phyloP scores from a whole-genome alignment of 2,888 invertebrate species.

The Mystacides longicornis region DNA sequence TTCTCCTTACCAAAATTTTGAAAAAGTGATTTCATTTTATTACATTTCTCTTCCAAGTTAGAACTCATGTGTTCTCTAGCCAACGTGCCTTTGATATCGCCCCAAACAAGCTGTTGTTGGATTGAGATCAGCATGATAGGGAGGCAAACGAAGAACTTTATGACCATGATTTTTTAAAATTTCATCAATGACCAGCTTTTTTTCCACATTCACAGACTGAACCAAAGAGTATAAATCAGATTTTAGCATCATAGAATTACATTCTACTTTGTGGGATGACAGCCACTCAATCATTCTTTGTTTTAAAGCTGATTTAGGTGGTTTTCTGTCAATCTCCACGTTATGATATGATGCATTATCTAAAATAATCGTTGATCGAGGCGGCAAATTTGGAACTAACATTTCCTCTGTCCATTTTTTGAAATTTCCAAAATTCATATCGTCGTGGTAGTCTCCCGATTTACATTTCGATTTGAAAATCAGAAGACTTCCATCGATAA shows the following conservation, averaged over 20 bases:
- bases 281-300: slow-evolving; percentile 3
- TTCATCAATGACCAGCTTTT: background rate
- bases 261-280: background rate
- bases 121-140: slow-evolving; percentile 4
- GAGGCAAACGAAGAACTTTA: slow-evolving; percentile 3
- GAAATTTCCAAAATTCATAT: slow-evolving; percentile 2
- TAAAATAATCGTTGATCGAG: background rate
- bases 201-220: background rate
- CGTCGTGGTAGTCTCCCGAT: background rate
- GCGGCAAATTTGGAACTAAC: slow-evolving; percentile 2
- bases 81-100: background rate
- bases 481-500: background rate
- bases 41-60: background rate
- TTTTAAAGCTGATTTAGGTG: background rate
- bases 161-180: background rate
- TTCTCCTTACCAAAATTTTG: background rate
- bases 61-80: background rate
- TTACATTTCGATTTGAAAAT: background rate
- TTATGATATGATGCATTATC: slow-evolving; percentile 6
- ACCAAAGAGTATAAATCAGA: background rate
- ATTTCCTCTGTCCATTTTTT: background rate
- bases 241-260: background rate
- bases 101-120: background rate
- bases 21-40: background rate
- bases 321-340: background rate